Evolutionary conservation across 1,140 invertebrate genomes (phyloP).

Genomic region (Melipona quadrifasciata): DNA sequence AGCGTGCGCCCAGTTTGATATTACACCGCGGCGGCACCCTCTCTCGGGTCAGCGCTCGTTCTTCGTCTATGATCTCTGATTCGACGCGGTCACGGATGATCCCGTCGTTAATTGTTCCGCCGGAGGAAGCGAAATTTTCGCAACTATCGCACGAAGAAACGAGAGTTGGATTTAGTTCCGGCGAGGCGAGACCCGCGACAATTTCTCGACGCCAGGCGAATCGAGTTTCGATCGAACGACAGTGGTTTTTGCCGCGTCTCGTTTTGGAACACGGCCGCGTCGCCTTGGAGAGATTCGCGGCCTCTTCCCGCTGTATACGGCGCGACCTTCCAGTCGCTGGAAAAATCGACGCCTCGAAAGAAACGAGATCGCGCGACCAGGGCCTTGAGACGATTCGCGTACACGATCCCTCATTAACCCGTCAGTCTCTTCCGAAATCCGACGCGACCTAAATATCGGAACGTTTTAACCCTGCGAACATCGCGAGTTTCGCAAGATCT

Average conservation of each 20-base stretch:
- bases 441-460: slow-evolving; percentile 25
- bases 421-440: slow-evolving; percentile 62
- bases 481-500: not conserved
- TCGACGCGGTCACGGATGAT: not conserved
- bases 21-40: not conserved
- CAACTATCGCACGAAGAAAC: not conserved
- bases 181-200: not conserved
- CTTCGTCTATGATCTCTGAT: not conserved
- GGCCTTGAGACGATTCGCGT: slow-evolving; percentile 70
- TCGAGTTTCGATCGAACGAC: slow-evolving; percentile 1
- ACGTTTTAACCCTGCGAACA: not conserved
- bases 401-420: slow-evolving; percentile 66
- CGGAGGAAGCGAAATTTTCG: not conserved
- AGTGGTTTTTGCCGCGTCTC: slow-evolving; percentile 5
- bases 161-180: not conserved
- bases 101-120: not conserved
- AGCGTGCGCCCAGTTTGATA: slow-evolving; percentile 7
- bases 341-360: slow-evolving; percentile 57
- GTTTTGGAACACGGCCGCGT: slow-evolving; percentile 31
- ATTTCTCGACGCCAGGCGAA: not conserved
- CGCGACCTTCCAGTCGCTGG: slow-evolving; percentile 54
- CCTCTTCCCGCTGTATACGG: slow-evolving; percentile 49
- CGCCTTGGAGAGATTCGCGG: slow-evolving; percentile 56
- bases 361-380: slow-evolving; percentile 38
- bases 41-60: not conserved